Conservation (phyloP, 1,140 invertebrate genomes). For the Drosophila punjabiensis region DNA sequence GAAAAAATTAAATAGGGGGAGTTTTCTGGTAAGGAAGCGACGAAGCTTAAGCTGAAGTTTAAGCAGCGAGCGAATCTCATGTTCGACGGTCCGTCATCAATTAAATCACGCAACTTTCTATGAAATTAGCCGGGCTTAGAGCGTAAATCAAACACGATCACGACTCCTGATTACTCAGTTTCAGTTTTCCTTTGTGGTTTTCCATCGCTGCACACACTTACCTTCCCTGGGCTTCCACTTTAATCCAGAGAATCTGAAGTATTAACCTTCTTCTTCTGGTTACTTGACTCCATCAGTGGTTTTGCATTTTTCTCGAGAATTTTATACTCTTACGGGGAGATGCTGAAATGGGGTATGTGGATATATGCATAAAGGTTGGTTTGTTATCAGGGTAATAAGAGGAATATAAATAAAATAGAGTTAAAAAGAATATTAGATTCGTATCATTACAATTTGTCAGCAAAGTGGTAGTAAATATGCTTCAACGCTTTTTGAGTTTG, state of each 20-base stretch:
- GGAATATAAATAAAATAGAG: neutral
- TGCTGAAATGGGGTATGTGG: neutral
- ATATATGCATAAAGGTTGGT: neutral
- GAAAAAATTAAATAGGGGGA: conserved; percentile 18
- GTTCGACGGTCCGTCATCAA: conserved; percentile 41
- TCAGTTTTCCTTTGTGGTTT: conserved; percentile 1
- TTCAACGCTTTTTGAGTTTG: neutral
- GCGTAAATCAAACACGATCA: conserved; percentile 33
- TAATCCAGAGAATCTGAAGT: conserved; percentile 5
- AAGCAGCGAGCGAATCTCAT: conserved; percentile 1
- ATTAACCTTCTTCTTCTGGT: conserved; percentile 17
- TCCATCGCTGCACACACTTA: neutral
- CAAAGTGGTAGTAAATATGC: neutral
- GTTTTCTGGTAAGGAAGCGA: conserved; percentile 25
- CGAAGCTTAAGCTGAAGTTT: conserved; percentile 14
- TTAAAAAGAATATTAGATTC: neutral
- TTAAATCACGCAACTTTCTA: conserved; percentile 75
- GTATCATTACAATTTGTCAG: neutral
- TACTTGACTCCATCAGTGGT: conserved; percentile 4
- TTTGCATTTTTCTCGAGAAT: conserved; percentile 13
- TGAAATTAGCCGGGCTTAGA: conserved; percentile 54
- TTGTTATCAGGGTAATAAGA: neutral
- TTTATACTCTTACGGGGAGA: conserved; percentile 5
- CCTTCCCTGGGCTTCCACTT: neutral
- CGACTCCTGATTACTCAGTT: conserved; percentile 13